These are phyloP conservation scores for Lacanobia oleracea DNA, from an alignment of 2,888 invertebrate species.

Conservation along the genomic window DNA sequence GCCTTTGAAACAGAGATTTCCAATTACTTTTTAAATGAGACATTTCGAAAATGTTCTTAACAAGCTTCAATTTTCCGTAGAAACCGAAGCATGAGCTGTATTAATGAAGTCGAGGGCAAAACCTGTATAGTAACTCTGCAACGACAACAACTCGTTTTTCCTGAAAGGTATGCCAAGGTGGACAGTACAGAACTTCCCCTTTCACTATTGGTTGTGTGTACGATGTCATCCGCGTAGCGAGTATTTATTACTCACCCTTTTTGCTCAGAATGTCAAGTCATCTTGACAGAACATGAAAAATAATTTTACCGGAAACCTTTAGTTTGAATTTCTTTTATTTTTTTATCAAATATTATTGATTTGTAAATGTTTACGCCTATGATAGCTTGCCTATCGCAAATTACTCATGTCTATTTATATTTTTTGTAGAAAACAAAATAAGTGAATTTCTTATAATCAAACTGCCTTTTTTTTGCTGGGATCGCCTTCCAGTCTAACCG, in stretches of 20 bases:
- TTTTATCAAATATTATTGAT: too few species aligned
- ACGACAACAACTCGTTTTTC: slow-evolving; percentile 28
- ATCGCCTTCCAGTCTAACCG: too few species aligned
- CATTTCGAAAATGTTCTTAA: too few species aligned
- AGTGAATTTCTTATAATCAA: too few species aligned
- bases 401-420: too few species aligned
- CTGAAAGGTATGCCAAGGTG: slow-evolving; percentile 40
- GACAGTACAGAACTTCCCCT: slow-evolving; percentile 48
- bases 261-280: slow-evolving; percentile 26
- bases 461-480: too few species aligned
- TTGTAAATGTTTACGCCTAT: too few species aligned
- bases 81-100: background rate
- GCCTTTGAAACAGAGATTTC: too few species aligned
- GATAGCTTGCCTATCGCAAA: too few species aligned
- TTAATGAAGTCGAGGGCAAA: slow-evolving; percentile 4
- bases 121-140: background rate
- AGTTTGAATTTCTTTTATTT: too few species aligned
- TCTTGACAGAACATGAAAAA: background rate
- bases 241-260: slow-evolving; percentile 1
- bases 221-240: slow-evolving; percentile 23
- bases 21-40: too few species aligned
- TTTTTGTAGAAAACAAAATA: too few species aligned
- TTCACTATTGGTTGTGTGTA: slow-evolving; percentile 26
- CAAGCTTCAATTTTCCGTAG: background rate
- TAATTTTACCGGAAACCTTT: background rate